Percentiles rank a stretch among this genome's conserved stretches.
Conservation (phyloP, 1,140 invertebrate species). For the Papilio helenus region DNA sequence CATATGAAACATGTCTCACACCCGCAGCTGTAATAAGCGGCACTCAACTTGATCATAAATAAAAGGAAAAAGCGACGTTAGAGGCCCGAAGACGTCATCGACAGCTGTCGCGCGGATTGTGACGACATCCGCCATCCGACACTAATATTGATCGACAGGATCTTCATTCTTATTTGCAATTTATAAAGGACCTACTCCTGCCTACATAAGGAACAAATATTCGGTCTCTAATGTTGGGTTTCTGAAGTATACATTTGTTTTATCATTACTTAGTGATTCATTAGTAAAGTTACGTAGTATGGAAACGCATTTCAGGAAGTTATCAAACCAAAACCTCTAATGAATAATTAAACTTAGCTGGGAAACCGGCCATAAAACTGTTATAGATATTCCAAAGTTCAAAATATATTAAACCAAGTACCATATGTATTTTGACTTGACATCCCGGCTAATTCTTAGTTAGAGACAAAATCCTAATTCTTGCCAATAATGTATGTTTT, state of each 20-base stretch:
- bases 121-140: slow-evolving; percentile 59
- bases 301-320: too few relatives aligned
- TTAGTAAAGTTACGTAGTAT: too few relatives aligned
- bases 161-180: slow-evolving; percentile 18
- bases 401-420: too few relatives aligned
- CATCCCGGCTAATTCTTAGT: not conserved
- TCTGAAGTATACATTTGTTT: too few relatives aligned
- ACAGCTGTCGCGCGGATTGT: slow-evolving; percentile 68
- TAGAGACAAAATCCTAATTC: not conserved
- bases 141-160: slow-evolving; percentile 56
- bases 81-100: slow-evolving; percentile 65
- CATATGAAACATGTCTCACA: slow-evolving; percentile 69
- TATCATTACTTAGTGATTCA: too few relatives aligned
- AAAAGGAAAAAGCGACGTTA: slow-evolving; percentile 65
- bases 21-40: slow-evolving; percentile 69
- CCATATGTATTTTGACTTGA: not conserved
- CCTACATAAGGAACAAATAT: not conserved
- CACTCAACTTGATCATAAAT: slow-evolving; percentile 74
- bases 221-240: too few relatives aligned
- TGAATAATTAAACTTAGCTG: too few relatives aligned
- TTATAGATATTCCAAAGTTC: not conserved
- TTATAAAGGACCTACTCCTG: not conserved
- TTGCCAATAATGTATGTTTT: not conserved
- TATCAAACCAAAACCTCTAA: too few relatives aligned
- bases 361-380: not conserved